phyloP scores from a whole-genome alignment of 1,140 invertebrate species.

The Heliothis subflexa region DNA sequence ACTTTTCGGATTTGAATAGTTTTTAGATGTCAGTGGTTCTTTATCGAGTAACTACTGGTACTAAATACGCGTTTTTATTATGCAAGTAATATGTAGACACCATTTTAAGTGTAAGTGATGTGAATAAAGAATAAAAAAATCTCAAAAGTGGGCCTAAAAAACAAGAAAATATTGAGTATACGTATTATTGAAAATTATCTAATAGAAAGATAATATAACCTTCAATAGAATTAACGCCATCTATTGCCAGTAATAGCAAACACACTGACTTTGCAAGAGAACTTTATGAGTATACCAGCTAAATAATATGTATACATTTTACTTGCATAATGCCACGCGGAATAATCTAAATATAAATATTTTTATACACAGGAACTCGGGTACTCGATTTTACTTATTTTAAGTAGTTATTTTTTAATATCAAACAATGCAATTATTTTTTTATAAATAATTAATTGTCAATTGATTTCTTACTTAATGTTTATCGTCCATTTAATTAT shows the following conservation, averaged over 20 bases:
- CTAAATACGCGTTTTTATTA: not conserved
- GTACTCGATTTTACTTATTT: constrained; percentile 35
- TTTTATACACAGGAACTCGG: constrained; percentile 33
- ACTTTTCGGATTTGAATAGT: constrained; percentile 11
- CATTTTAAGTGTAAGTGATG: not conserved
- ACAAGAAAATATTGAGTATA: too few relatives aligned
- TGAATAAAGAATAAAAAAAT: too few relatives aligned
- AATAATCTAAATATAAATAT: not conserved
- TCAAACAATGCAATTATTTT: constrained; percentile 44
- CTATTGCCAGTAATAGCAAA: too few relatives aligned
- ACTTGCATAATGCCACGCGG: not conserved
- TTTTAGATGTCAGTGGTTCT: not conserved
- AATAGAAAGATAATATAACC: too few relatives aligned
- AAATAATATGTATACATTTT: not conserved
- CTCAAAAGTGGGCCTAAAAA: too few relatives aligned
- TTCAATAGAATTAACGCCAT: too few relatives aligned
- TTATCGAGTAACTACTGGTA: not conserved
- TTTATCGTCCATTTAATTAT: constrained; percentile 40
- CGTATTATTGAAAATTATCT: too few relatives aligned
- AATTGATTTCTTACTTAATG: constrained; percentile 38
- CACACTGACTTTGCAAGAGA: not conserved
- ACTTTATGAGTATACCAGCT: too few relatives aligned
- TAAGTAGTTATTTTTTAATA: constrained; percentile 13
- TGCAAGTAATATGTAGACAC: not conserved
- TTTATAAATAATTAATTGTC: constrained; percentile 29